Evolutionary conservation across 2,113 vertebrate species (phyloP).

Genomic region (Cyanoramphus novaezelandiae): DNA sequence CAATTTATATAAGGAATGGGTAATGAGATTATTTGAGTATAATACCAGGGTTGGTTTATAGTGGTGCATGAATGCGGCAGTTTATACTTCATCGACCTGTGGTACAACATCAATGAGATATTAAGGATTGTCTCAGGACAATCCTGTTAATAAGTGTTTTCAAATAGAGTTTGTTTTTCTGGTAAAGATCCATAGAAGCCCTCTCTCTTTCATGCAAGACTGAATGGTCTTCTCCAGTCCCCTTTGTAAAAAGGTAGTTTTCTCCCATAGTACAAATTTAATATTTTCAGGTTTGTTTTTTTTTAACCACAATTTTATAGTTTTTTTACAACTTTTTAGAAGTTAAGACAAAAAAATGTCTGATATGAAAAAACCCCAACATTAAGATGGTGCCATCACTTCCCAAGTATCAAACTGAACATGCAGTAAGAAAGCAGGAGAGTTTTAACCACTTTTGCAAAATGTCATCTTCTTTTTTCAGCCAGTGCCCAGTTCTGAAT

Average conservation of each 20-base stretch:
- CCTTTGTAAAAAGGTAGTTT: not conserved
- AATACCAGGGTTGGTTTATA: not conserved
- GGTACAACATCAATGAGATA: not conserved
- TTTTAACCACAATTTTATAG: not conserved
- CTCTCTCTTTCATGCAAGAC: not conserved
- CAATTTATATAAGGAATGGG: not conserved
- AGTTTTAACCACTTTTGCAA: not conserved
- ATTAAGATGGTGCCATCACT: not conserved
- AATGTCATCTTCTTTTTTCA: not conserved
- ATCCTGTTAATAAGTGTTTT: not conserved
- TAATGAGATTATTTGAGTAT: not conserved
- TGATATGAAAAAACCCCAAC: accelerated
- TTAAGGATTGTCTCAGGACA: not conserved
- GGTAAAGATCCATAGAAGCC: not conserved
- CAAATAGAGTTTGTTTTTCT: not conserved
- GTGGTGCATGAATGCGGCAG: not conserved
- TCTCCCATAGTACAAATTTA: not conserved
- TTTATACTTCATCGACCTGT: not conserved
- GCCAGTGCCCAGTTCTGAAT: not conserved
- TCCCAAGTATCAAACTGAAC: not conserved
- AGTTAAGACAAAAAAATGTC: not conserved
- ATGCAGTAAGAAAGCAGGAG: not conserved
- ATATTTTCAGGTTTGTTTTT: not conserved
- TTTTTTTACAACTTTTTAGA: not conserved
- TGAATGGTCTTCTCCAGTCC: not conserved